phyloP scores from a whole-genome alignment of 2,888 invertebrate species.

The Himalopsyche kuldschensis region DNA sequence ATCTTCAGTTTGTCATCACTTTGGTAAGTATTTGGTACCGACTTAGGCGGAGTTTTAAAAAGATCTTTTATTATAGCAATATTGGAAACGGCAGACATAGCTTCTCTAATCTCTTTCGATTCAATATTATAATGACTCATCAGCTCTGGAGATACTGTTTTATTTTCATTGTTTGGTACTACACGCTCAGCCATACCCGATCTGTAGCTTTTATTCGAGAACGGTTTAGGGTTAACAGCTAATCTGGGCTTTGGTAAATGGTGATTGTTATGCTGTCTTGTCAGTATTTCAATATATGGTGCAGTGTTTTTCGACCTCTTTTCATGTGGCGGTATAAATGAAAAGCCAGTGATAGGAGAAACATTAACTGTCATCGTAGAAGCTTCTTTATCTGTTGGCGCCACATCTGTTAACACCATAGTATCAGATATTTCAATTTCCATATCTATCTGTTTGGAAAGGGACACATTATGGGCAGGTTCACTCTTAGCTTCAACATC shows the following conservation, averaged over 20 bases:
- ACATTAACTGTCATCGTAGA: conserved; percentile 29
- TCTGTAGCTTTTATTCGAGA: neutral
- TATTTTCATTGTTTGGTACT: neutral
- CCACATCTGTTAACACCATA: neutral
- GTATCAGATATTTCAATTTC: neutral
- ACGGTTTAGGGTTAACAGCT: neutral
- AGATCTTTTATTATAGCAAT: neutral
- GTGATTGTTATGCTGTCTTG: conserved; percentile 17
- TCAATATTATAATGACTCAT: neutral
- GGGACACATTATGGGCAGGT: neutral
- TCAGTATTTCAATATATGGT: conserved; percentile 32
- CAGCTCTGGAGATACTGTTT: neutral
- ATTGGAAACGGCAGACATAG: neutral
- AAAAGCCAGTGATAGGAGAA: conserved; percentile 29
- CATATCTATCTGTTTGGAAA: neutral
- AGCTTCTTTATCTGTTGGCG: conserved; percentile 14
- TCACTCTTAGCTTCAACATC: neutral
- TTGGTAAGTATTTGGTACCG: neutral
- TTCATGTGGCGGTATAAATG: conserved; percentile 27
- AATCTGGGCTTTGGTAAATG: neutral
- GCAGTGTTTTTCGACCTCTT: conserved; percentile 16
- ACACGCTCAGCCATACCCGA: neutral
- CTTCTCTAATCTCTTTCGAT: neutral
- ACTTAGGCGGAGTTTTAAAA: conserved; percentile 18
- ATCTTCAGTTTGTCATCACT: neutral